These are phyloP conservation scores for Oscheius sp. DNA, from an alignment of 2,888 invertebrate genomes.

Conservation along the genomic window DNA sequence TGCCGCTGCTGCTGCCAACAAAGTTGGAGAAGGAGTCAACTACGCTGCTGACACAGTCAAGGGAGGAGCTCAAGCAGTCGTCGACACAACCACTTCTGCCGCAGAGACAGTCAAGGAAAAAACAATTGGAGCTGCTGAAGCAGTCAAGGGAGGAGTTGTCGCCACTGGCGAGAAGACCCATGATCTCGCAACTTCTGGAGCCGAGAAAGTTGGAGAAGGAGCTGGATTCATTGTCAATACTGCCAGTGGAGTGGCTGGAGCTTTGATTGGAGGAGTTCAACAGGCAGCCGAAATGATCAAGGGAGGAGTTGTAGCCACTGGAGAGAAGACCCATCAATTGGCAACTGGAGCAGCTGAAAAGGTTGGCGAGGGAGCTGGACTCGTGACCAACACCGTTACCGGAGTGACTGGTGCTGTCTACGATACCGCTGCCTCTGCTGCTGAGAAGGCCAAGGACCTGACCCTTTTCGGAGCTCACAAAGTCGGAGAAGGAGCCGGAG, in stretches of 20 bases:
- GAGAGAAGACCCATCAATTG: background rate
- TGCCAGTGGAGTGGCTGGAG: background rate
- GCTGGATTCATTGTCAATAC: background rate
- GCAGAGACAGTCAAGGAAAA: background rate
- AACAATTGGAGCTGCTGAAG: background rate
- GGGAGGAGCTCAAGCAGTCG: background rate
- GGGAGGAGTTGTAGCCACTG: background rate
- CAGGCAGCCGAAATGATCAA: background rate
- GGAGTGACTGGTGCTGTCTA: slow-evolving; percentile 16
- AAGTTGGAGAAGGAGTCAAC: slow-evolving; percentile 1
- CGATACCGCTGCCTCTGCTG: background rate
- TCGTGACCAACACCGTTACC: background rate
- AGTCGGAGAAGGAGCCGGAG: slow-evolving; percentile 19
- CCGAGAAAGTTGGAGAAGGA: slow-evolving; percentile 4
- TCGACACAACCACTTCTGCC: background rate
- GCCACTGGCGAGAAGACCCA: background rate
- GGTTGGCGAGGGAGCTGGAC: background rate
- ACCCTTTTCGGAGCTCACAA: background rate
- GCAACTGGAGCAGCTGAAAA: slow-evolving; percentile 11
- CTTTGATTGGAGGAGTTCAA: background rate
- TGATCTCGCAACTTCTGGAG: background rate
- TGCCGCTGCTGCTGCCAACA: background rate
- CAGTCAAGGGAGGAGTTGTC: background rate
- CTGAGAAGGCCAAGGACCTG: background rate
- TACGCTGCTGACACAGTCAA: background rate